A percentile compares a stretch with the other conserved stretches of the same genome.
Conservation (phyloP, 2,797 vertebrate species). For the Ctenochaetus hawaiiensis region DNA sequence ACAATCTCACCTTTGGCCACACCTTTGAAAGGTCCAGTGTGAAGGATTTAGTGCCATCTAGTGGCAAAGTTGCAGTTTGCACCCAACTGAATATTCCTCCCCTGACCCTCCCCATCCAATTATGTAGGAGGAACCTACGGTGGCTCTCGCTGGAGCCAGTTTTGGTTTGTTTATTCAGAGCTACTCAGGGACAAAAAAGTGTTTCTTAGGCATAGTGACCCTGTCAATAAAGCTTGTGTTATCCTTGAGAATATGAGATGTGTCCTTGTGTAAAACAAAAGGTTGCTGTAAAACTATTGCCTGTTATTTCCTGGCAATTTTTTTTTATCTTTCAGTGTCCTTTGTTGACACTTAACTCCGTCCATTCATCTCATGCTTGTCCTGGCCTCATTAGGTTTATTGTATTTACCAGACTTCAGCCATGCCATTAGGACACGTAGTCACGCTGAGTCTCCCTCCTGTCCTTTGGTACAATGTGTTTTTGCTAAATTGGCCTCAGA, state of each 20-base stretch:
- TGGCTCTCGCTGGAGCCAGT: too few relatives aligned
- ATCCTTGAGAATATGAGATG: not conserved
- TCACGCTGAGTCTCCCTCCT: conserved; percentile 7
- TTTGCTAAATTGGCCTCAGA: conserved; percentile 35
- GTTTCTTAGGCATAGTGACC: not conserved
- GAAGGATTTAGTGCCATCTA: too few relatives aligned
- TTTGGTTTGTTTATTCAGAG: too few relatives aligned
- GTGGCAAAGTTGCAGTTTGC: too few relatives aligned
- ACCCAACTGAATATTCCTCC: too few relatives aligned
- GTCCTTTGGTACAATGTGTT: conserved; percentile 29
- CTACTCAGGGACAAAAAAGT: not conserved
- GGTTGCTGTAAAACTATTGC: not conserved
- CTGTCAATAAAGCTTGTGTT: not conserved
- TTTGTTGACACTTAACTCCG: not conserved
- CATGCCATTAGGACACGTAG: conserved; percentile 26
- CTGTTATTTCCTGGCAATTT: conserved; percentile 6
- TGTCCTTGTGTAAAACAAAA: conserved; percentile 1
- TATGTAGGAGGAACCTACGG: too few relatives aligned
- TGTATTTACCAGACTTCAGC: conserved; percentile 35
- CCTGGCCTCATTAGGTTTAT: conserved; percentile 26
- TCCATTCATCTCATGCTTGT: conserved; percentile 8
- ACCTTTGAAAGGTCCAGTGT: too few relatives aligned
- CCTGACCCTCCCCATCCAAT: too few relatives aligned
- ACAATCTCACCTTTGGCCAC: too few relatives aligned
- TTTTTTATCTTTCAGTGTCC: not conserved